These are phyloP conservation scores for Synanthedon formicaeformis DNA, from an alignment of 2,888 invertebrate genomes.

Conservation along the genomic window DNA sequence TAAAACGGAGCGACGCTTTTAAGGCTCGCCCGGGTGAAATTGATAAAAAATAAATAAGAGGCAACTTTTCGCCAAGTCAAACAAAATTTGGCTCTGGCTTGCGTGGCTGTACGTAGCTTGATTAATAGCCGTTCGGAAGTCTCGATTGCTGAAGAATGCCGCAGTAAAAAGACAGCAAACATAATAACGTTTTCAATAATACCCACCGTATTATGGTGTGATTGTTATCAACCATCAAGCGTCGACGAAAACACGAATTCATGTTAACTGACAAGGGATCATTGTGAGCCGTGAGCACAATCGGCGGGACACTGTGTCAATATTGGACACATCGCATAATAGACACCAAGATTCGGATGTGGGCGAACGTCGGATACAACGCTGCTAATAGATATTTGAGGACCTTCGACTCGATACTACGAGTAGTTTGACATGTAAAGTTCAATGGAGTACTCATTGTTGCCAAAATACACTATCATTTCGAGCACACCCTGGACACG, in stretches of 20 bases:
- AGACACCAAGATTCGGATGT: slow-evolving; percentile 41
- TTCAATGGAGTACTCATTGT: neutral
- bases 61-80: slow-evolving; percentile 59
- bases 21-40: slow-evolving; percentile 54
- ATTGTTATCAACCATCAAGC: slow-evolving; percentile 1
- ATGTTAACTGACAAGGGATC: slow-evolving; percentile 50
- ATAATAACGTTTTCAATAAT: neutral
- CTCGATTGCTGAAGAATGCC: neutral
- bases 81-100: slow-evolving; percentile 49
- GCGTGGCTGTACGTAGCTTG: slow-evolving; percentile 32
- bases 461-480: neutral
- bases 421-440: slow-evolving; percentile 13
- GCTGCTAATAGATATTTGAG: slow-evolving; percentile 40
- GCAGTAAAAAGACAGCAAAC: neutral
- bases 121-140: slow-evolving; percentile 44
- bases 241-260: slow-evolving; percentile 38
- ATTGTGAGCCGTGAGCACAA: slow-evolving; percentile 39
- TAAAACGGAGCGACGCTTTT: slow-evolving; percentile 64
- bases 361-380: slow-evolving; percentile 36
- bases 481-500: neutral
- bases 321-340: slow-evolving; percentile 51
- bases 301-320: slow-evolving; percentile 56
- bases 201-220: neutral
- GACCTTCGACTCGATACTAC: slow-evolving; percentile 35
- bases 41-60: slow-evolving; percentile 69